These are phyloP conservation scores for Montipora cactus DNA, from an alignment of 64 coral and sea anemone genomes.

Conservation along the genomic window DNA sequence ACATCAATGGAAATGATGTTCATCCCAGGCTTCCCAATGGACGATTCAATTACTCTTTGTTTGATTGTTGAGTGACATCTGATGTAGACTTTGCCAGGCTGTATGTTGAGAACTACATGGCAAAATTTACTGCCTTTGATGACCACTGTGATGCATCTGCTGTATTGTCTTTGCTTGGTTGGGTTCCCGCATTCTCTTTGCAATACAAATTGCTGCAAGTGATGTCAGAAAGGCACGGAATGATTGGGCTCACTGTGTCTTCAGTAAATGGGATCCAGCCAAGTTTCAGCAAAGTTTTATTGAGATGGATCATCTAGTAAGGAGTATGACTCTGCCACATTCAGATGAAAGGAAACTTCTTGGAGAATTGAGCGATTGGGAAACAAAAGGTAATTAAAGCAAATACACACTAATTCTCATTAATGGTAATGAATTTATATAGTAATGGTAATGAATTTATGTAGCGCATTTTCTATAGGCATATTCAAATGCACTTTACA, in stretches of 20 bases:
- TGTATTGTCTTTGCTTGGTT: neutral
- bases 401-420: no score
- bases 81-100: constrained; percentile 25
- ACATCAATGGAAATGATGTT: constrained; percentile 35
- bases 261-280: neutral
- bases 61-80: neutral
- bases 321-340: neutral
- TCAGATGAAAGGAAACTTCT: neutral
- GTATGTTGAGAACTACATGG: neutral
- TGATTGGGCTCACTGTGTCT: neutral
- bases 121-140: neutral
- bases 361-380: constrained; percentile 2
- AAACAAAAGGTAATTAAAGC: constrained; percentile 20
- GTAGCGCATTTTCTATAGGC: no score
- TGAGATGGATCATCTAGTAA: constrained; percentile 6
- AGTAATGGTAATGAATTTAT: no score
- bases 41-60: neutral
- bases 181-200: neutral
- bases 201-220: neutral
- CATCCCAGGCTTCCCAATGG: neutral
- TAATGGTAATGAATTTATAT: no score
- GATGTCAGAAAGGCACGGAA: neutral
- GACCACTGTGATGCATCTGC: constrained; percentile 27
- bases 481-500: no score
- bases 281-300: constrained; percentile 5